These are phyloP conservation scores for Probosciger aterrimus DNA, from an alignment of 2,113 vertebrate genomes.

Conservation along the genomic window DNA sequence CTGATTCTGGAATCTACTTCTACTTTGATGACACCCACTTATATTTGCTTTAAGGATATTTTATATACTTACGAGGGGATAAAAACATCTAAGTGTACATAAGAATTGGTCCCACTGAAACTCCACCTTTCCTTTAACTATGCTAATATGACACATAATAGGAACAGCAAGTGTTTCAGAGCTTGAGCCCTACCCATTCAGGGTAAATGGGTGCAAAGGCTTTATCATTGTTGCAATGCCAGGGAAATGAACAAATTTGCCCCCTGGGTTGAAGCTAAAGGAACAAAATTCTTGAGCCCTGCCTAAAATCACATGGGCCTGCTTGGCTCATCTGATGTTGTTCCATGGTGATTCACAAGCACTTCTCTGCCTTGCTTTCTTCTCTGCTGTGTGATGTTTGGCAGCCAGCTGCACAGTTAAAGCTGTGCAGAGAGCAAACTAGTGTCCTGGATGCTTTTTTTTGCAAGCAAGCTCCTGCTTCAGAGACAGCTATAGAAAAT, in stretches of 20 bases:
- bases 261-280: slow-evolving; percentile 48
- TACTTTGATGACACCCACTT: neutral
- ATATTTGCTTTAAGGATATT: neutral
- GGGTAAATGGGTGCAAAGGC: slow-evolving; percentile 16
- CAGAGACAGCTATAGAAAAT: neutral
- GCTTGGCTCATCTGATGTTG: slow-evolving; percentile 3
- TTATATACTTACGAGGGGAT: neutral
- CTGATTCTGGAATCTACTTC: neutral
- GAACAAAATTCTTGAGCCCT: slow-evolving; percentile 40
- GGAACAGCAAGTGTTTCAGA: neutral
- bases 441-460: neutral
- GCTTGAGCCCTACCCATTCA: neutral
- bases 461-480: neutral
- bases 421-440: neutral
- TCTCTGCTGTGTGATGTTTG: slow-evolving; percentile 30
- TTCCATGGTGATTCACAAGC: slow-evolving; percentile 29
- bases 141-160: neutral
- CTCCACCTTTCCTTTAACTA: neutral
- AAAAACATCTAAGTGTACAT: neutral
- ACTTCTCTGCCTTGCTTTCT: slow-evolving; percentile 13
- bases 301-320: slow-evolving; percentile 50
- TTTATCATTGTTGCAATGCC: slow-evolving; percentile 4
- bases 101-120: neutral
- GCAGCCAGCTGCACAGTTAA: neutral
- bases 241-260: slow-evolving; percentile 40